Conservation (phyloP, 1,140 invertebrate species). For the Mizuhopecten yessoensis region DNA sequence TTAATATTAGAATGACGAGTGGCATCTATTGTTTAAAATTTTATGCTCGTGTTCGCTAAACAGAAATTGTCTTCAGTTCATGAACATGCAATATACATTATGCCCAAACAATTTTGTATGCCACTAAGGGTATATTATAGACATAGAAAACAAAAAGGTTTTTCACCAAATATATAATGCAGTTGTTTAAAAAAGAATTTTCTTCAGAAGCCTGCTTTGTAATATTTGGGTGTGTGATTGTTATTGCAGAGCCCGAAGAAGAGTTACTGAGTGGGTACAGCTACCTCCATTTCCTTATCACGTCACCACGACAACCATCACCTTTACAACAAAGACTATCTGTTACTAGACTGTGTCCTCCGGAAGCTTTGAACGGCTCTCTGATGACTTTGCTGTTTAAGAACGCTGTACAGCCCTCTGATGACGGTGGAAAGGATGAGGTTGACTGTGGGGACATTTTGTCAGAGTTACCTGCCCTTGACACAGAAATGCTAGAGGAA, state of each 20-base stretch:
- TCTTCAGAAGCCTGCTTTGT: too few relatives aligned
- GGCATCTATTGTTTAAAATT: too few relatives aligned
- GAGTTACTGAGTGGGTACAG: constrained; percentile 49
- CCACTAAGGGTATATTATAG: too few relatives aligned
- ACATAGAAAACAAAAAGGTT: too few relatives aligned
- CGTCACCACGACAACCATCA: constrained; percentile 41
- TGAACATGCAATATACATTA: too few relatives aligned
- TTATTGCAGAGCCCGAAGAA: constrained; percentile 60
- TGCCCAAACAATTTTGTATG: too few relatives aligned
- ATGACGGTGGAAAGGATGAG: background rate
- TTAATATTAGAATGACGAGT: too few relatives aligned
- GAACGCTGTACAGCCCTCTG: background rate
- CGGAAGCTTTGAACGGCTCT: constrained; percentile 51
- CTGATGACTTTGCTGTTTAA: constrained; percentile 44
- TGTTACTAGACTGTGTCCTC: constrained; percentile 46
- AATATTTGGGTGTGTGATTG: too few relatives aligned
- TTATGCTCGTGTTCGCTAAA: too few relatives aligned
- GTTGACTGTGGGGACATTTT: background rate
- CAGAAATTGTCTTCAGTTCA: too few relatives aligned
- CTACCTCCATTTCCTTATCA: constrained; percentile 51
- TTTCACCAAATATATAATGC: too few relatives aligned
- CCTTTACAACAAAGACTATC: background rate
- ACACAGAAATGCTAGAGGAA: constrained; percentile 6
- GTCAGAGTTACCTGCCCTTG: constrained; percentile 46
- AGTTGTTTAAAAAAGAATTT: too few relatives aligned